These are phyloP conservation scores for Cyrtodaria siliqua DNA, from an alignment of 2,888 invertebrate species.

Conservation along the genomic window DNA sequence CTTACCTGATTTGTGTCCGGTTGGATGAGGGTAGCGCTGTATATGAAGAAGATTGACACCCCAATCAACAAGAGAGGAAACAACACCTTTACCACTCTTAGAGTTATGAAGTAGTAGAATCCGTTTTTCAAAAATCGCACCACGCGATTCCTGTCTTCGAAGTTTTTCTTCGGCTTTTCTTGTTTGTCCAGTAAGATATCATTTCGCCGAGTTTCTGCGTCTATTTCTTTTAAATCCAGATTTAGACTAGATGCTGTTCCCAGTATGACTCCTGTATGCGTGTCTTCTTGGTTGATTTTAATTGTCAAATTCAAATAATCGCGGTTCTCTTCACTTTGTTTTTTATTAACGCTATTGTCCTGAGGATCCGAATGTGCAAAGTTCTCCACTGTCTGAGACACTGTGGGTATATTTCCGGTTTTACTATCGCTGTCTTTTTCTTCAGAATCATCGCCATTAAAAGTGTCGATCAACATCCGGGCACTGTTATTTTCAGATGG, in stretches of 20 bases:
- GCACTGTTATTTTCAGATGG: slow-evolving; percentile 46
- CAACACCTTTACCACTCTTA: slow-evolving; percentile 66
- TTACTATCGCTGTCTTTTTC: neutral
- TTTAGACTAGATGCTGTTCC: neutral
- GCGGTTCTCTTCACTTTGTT: neutral
- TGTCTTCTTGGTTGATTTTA: neutral
- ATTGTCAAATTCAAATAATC: neutral
- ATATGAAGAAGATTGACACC: slow-evolving; percentile 69
- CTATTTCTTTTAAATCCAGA: slow-evolving; percentile 49
- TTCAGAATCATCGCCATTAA: neutral
- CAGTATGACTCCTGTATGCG: too few species aligned
- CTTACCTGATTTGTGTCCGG: slow-evolving; percentile 80
- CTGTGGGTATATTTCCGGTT: too few species aligned
- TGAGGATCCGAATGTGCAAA: too few species aligned
- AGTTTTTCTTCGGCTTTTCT: slow-evolving; percentile 51
- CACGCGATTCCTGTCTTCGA: slow-evolving; percentile 63
- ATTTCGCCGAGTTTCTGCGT: slow-evolving; percentile 18
- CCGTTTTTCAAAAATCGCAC: slow-evolving; percentile 67
- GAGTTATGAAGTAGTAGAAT: slow-evolving; percentile 74
- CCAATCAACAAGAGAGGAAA: slow-evolving; percentile 65
- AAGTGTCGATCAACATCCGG: slow-evolving; percentile 8
- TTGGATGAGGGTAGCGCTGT: slow-evolving; percentile 71
- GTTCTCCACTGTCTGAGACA: too few species aligned
- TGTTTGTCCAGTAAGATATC: slow-evolving; percentile 2
- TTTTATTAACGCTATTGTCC: neutral